phyloP scores from a whole-genome alignment of 2,113 vertebrate genomes.

The Struthidea cinerea region DNA sequence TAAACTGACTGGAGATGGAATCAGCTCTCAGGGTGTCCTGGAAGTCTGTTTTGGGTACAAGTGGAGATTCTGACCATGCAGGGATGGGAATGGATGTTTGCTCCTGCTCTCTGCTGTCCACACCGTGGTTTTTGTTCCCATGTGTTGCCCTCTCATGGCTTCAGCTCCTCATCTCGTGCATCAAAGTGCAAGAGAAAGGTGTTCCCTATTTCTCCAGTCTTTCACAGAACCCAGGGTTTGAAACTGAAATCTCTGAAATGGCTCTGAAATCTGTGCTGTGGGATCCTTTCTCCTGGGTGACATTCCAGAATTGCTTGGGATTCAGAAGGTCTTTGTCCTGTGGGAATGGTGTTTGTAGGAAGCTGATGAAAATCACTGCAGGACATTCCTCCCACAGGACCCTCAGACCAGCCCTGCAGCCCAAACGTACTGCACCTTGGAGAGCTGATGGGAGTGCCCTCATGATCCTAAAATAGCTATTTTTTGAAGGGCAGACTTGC shows the following conservation, averaged over 20 bases:
- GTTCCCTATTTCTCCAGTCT: not conserved
- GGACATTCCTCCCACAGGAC: not conserved
- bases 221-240: not conserved
- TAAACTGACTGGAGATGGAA: not conserved
- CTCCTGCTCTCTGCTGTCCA: not conserved
- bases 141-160: not conserved
- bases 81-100: not conserved
- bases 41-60: not conserved
- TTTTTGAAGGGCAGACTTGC: not conserved
- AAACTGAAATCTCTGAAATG: too few relatives aligned
- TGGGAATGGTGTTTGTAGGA: not conserved
- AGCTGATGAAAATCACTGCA: not conserved
- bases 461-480: accelerated
- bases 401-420: not conserved
- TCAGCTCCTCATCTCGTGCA: not conserved
- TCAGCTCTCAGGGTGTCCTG: not conserved
- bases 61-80: not conserved
- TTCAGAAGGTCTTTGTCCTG: not conserved
- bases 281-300: not conserved
- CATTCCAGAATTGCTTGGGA: not conserved
- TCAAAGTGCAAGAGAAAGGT: not conserved
- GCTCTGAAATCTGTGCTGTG: not conserved
- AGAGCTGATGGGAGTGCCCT: not conserved
- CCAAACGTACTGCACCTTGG: not conserved
- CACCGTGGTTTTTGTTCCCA: accelerated